Evolutionary conservation across 2,888 invertebrate species (phyloP).

Genomic region (Portevinia maculata): DNA sequence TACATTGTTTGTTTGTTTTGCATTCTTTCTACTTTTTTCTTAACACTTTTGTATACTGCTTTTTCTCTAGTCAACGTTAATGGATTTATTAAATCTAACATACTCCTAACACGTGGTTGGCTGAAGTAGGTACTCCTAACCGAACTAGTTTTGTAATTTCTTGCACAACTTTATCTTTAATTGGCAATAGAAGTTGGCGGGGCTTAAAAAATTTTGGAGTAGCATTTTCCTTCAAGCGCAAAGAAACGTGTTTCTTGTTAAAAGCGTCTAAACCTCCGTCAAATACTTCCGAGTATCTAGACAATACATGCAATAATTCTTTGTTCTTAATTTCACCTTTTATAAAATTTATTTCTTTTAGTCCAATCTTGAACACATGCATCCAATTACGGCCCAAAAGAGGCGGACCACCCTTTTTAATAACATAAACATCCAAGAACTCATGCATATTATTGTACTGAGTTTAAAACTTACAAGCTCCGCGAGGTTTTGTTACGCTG

Average conservation of each 20-base stretch:
- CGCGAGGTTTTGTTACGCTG: constrained; percentile 15
- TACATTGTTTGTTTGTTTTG: constrained; percentile 8
- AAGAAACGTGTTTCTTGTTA: background rate
- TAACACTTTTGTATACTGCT: background rate
- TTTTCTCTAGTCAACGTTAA: background rate
- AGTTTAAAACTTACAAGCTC: constrained; percentile 24
- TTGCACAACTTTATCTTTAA: constrained; percentile 1
- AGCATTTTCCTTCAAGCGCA: background rate
- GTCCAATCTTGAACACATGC: background rate
- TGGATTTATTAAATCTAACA: constrained; percentile 14
- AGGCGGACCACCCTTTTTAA: constrained; percentile 35
- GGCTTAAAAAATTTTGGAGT: constrained; percentile 5
- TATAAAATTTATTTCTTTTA: constrained; percentile 3
- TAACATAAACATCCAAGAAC: constrained; percentile 10
- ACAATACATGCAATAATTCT: background rate
- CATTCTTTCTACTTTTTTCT: constrained; percentile 6
- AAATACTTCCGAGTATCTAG: constrained; percentile 4
- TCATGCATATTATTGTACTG: constrained; percentile 1
- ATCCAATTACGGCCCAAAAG: constrained; percentile 36
- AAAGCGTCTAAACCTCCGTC: constrained; percentile 22
- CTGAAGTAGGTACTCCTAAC: too few relatives aligned
- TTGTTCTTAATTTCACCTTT: background rate
- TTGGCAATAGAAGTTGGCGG: constrained; percentile 3
- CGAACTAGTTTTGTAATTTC: constrained; percentile 20
- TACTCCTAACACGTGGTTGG: too few relatives aligned